Evolutionary conservation across 2,113 vertebrate genomes (phyloP).

Genomic region (Psephotus haematonotus): DNA sequence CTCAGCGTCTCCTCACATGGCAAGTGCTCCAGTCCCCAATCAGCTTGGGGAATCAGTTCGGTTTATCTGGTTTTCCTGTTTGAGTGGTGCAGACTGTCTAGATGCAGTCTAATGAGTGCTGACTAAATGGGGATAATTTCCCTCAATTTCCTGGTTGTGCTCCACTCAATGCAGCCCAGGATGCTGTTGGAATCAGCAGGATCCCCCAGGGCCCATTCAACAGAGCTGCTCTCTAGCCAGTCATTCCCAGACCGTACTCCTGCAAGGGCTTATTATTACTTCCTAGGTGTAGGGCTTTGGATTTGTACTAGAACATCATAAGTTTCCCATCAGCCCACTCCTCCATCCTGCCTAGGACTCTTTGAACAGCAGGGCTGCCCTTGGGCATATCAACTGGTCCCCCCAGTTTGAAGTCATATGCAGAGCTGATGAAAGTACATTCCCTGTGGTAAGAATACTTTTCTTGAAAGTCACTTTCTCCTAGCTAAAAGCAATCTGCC

Average conservation of each 20-base stretch:
- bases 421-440: neutral
- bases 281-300: neutral
- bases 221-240: neutral
- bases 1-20: neutral
- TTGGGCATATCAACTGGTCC: rapidly evolving
- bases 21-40: neutral
- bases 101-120: neutral
- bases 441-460: rapidly evolving
- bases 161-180: neutral
- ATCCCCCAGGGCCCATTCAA: neutral
- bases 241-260: neutral
- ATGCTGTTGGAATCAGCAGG: neutral
- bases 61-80: neutral
- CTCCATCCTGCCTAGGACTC: neutral
- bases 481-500: neutral
- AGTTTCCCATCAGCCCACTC: neutral
- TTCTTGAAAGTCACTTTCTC: neutral
- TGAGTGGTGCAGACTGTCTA: neutral
- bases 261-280: neutral
- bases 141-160: neutral
- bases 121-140: neutral
- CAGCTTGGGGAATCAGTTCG: neutral
- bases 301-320: neutral
- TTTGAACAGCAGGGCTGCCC: neutral
- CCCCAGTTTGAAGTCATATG: neutral